Evolutionary conservation across 2,888 invertebrate genomes (phyloP), one percentile per base, ranked within the genome.

Genomic region (Netelia inedita): DNA sequence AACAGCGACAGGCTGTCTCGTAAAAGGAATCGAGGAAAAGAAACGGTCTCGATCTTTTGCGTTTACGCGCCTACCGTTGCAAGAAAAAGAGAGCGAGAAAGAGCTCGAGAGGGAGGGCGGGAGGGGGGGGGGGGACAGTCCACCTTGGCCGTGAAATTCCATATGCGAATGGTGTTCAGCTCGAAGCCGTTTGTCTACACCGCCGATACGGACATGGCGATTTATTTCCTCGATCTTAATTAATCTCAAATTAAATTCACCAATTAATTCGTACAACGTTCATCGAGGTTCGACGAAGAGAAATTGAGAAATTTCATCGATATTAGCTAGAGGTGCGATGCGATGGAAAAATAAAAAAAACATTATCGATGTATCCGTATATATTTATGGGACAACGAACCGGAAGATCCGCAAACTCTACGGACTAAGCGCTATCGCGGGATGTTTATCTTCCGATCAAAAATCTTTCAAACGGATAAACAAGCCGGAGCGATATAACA

Each of bases 121-220:
- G 23, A 23, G 23, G 2, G 23, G 2, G 23, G 2, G 8, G 6
- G 43, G 9, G 9, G 28, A 55, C 28, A 76, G 28, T 68, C 59
- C 57, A 80, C 79, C 80, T 83, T 83, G 83, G 66, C 80, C 79
- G 65, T 83, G 75, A 80, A 79, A 71, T 46, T 10, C 78, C 55
- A 74, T 74, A 83, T 59, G 65, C 71, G 71, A 76, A 66, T 72
- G 76, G 23, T 55, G 55, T 74, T 78, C 50, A 16, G 28, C 41
- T 35, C 55, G 35, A 66, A 57, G 68, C 16, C 16, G 53, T 68
- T 76, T 76, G 28, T 57, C 53, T 55, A 41, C 65, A 75, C 28
- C 75, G 10, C 55, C 19, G 57, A 19, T 57, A 53, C 55, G 11
- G 23, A 41, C 65, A 66, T 23, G 35, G 3, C 50, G 14, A 75